Evolutionary conservation across 2,797 vertebrate genomes (phyloP).

Genomic region (Leptoclinus maculatus): DNA sequence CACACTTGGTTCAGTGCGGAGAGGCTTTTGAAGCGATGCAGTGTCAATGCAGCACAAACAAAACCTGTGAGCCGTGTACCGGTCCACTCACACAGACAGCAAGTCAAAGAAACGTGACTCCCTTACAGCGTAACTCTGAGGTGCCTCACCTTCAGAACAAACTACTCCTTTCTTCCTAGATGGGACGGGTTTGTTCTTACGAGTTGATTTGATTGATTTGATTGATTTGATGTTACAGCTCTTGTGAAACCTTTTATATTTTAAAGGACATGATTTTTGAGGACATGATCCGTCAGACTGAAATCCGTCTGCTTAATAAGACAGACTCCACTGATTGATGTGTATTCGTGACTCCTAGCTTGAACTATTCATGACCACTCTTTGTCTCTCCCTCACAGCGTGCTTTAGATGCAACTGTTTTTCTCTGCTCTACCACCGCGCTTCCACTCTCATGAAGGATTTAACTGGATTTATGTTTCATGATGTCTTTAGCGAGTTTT

Average conservation of each 20-base stretch:
- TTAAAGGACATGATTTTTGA: background rate
- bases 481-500: conserved; percentile 37
- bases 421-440: background rate
- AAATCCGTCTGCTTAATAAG: background rate
- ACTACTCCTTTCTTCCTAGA: conserved; percentile 20
- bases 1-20: conserved; percentile 30
- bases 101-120: conserved; percentile 55
- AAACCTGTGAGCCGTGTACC: conserved; percentile 61
- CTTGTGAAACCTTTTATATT: background rate
- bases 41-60: conserved; percentile 54
- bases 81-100: conserved; percentile 53
- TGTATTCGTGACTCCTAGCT: conserved; percentile 22
- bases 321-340: background rate
- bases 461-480: conserved; percentile 58
- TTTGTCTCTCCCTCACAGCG: conserved; percentile 20
- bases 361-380: conserved; percentile 42
- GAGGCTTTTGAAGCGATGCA: conserved; percentile 32
- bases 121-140: background rate
- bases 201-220: conserved; percentile 13
- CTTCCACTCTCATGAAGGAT: conserved; percentile 40
- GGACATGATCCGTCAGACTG: background rate
- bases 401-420: conserved; percentile 20
- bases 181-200: background rate
- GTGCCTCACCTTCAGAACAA: conserved; percentile 38
- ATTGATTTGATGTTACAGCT: background rate